Conservation (phyloP, 1,140 invertebrate genomes). For the Gonioctena quinquepunctata region DNA sequence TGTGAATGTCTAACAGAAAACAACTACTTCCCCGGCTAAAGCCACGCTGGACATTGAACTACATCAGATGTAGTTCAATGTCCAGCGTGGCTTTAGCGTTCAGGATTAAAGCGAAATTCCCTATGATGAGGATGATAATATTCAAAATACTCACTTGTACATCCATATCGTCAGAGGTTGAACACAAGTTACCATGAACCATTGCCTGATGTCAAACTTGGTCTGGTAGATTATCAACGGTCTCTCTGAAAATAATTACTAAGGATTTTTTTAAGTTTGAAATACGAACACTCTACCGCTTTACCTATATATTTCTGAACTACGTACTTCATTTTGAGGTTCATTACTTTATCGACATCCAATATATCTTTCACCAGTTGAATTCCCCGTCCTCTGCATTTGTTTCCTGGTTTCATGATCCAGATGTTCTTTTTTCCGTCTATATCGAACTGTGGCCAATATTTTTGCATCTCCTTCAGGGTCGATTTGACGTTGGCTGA, state of each 20-base stretch:
- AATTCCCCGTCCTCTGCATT: slow-evolving; percentile 89
- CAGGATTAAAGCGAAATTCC: too few species aligned
- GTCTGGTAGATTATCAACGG: slow-evolving; percentile 86
- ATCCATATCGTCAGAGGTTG: slow-evolving; percentile 92
- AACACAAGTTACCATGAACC: slow-evolving; percentile 89
- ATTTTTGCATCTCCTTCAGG: slow-evolving; percentile 60
- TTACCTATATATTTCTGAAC: slow-evolving; percentile 95
- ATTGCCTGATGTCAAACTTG: slow-evolving; percentile 92
- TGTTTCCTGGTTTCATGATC: slow-evolving; percentile 95
- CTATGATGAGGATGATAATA: too few species aligned
- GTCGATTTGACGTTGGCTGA: slow-evolving; percentile 54
- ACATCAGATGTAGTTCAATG: too few species aligned
- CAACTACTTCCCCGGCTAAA: too few species aligned
- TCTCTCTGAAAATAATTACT: slow-evolving; percentile 68
- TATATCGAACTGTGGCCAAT: slow-evolving; percentile 80
- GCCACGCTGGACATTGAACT: too few species aligned
- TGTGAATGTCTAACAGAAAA: too few species aligned
- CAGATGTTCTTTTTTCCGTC: slow-evolving; percentile 88
- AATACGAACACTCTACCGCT: neutral
- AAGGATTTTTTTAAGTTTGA: slow-evolving; percentile 26
- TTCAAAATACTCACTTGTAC: too few species aligned
- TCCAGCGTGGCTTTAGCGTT: too few species aligned
- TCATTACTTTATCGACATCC: slow-evolving; percentile 78
- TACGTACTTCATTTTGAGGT: slow-evolving; percentile 71
- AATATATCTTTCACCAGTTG: slow-evolving; percentile 84